Conservation (phyloP, 2,797 vertebrate species). For the Xiphophorus birchmanni region DNA sequence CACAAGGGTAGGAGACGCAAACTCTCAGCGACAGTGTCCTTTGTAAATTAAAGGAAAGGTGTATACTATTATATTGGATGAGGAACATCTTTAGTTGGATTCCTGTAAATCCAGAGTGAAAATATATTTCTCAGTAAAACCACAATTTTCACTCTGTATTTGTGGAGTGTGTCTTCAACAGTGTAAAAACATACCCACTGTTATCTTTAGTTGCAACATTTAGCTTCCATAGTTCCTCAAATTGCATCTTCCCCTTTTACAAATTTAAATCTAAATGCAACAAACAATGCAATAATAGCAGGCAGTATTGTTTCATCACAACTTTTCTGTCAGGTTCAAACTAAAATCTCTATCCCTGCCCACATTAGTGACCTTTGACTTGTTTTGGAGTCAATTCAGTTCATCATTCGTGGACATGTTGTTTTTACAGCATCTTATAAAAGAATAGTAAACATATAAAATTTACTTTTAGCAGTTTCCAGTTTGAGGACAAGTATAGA, state of each 20-base stretch:
- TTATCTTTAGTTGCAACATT: constrained; percentile 18
- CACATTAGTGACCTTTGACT: background rate
- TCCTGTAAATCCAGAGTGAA: background rate
- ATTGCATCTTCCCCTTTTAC: constrained; percentile 36
- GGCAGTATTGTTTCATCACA: background rate
- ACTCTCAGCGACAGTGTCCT: background rate
- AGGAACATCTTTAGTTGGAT: background rate
- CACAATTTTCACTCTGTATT: background rate
- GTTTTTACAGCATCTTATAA: background rate
- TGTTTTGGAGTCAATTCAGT: background rate
- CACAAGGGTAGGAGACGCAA: constrained; percentile 80
- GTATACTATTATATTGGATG: background rate
- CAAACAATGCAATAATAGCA: background rate
- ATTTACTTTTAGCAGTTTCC: background rate
- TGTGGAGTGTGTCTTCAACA: background rate
- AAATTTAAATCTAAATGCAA: background rate
- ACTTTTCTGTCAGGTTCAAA: background rate
- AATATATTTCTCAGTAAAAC: background rate
- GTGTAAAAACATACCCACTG: background rate
- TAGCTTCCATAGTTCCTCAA: constrained; percentile 38
- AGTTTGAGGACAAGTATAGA: background rate
- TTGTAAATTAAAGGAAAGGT: background rate
- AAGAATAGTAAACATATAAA: background rate
- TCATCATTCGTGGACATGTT: background rate
- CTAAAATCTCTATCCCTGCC: background rate